Conservation (phyloP, 2,888 invertebrate genomes). For the Cenopis cana region DNA sequence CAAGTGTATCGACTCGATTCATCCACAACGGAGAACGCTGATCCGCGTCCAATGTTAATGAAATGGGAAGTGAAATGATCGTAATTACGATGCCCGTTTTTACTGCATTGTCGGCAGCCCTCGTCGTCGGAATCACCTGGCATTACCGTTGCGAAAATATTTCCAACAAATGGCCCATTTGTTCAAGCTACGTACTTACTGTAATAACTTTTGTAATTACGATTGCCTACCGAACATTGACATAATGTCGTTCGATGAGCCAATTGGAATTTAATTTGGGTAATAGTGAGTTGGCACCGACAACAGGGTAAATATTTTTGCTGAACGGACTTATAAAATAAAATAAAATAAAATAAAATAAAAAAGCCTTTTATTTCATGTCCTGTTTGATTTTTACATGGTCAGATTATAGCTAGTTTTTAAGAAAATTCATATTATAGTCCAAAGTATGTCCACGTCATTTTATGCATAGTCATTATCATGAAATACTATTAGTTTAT, state of each 20-base stretch:
- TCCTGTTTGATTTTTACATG: no score
- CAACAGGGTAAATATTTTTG: no score
- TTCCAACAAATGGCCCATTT: conserved; percentile 78
- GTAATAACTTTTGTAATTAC: conserved; percentile 78
- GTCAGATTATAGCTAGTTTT: no score
- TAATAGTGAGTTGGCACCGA: conserved; percentile 2
- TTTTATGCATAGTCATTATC: no score
- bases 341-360: no score
- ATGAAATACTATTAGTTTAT: no score
- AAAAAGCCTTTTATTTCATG: no score
- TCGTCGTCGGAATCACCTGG: conserved; percentile 77
- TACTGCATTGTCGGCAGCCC: conserved; percentile 77
- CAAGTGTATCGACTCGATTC: conserved; percentile 52
- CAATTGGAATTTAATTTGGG: conserved; percentile 22
- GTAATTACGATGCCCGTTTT: conserved; percentile 79
- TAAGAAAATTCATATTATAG: no score
- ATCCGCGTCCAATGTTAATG: conserved; percentile 76
- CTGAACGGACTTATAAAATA: no score
- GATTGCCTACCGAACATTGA: conserved; percentile 68
- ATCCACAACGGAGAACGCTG: conserved; percentile 67
- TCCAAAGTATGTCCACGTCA: no score
- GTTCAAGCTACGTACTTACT: conserved; percentile 66
- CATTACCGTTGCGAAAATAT: conserved; percentile 80
- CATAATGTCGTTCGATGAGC: conserved; percentile 50
- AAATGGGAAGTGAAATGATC: conserved; percentile 79